Percentiles rank a stretch among this genome's conserved stretches.
These are phyloP conservation scores for Hydrozoanthus gracilis DNA, from an alignment of 92 coral and sea anemone genomes.

Conservation along the genomic window DNA sequence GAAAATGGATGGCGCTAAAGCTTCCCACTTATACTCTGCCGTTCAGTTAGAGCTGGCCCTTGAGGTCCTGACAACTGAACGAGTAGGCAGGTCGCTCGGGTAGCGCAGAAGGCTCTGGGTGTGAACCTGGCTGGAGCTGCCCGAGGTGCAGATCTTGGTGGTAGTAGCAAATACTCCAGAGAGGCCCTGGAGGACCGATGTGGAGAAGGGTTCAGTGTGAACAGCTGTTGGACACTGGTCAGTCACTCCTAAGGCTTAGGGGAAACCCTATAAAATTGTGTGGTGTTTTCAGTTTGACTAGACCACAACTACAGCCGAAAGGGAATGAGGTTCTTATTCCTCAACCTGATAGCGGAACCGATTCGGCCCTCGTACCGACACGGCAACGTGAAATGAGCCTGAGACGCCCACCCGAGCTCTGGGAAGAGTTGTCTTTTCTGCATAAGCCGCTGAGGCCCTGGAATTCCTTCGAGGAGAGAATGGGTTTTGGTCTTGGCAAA, in stretches of 20 bases:
- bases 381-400: conserved; percentile 30
- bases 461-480: not conserved
- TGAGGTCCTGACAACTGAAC: not conserved
- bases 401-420: not conserved
- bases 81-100: conserved; percentile 26
- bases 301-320: too few species aligned
- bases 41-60: not conserved
- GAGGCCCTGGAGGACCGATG: conserved; percentile 26
- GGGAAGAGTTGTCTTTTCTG: too few species aligned
- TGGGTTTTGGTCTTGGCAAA: not conserved
- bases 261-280: not conserved
- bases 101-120: conserved; percentile 15
- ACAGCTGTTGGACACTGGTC: not conserved
- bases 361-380: not conserved
- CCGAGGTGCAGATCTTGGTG: conserved; percentile 67
- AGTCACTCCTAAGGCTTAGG: not conserved
- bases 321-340: not conserved
- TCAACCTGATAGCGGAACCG: not conserved
- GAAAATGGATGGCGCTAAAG: conserved; percentile 21
- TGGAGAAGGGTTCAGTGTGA: conserved; percentile 47
- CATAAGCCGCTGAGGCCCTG: conserved; percentile 18
- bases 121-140: conserved; percentile 57
- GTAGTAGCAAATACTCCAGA: conserved; percentile 11
- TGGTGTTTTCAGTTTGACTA: not conserved
- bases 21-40: not conserved